phyloP scores from a whole-genome alignment of 2,113 vertebrate genomes.

The Rhabdomys dilectus region DNA sequence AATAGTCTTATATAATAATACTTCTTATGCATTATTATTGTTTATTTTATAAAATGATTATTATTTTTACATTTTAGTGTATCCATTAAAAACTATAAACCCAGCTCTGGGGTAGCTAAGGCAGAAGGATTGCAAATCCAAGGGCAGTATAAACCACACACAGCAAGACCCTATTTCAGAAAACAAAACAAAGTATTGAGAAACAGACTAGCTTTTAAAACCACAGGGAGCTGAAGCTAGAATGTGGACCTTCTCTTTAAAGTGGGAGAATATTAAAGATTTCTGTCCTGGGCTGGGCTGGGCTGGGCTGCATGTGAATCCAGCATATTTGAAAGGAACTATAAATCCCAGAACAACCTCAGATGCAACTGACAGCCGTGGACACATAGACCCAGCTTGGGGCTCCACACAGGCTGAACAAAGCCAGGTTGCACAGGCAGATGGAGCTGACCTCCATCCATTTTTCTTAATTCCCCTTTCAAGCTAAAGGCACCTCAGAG shows the following conservation, averaged over 20 bases:
- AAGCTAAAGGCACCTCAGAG: background rate
- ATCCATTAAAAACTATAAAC: background rate
- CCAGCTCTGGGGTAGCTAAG: background rate
- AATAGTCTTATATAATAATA: too few species aligned
- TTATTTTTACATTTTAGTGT: background rate
- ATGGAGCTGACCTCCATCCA: background rate
- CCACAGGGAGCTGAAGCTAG: background rate
- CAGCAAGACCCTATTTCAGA: background rate
- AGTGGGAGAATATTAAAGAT: background rate
- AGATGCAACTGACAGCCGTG: background rate
- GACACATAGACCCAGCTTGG: background rate
- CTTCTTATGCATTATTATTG: too few species aligned
- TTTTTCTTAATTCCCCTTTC: background rate
- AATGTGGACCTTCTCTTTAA: constrained; percentile 18
- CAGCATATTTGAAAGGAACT: background rate
- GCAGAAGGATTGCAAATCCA: background rate
- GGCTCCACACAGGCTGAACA: too few species aligned
- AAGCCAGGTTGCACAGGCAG: background rate
- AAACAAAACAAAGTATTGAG: background rate
- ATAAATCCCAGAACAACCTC: background rate
- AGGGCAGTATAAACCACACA: background rate
- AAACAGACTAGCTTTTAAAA: background rate
- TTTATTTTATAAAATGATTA: too few species aligned
- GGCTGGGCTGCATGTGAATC: background rate
- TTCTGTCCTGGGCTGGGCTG: background rate